Base-by-base conservation (phyloP, 2,888 invertebrate genomes). In the Netelia inedita region DNA sequence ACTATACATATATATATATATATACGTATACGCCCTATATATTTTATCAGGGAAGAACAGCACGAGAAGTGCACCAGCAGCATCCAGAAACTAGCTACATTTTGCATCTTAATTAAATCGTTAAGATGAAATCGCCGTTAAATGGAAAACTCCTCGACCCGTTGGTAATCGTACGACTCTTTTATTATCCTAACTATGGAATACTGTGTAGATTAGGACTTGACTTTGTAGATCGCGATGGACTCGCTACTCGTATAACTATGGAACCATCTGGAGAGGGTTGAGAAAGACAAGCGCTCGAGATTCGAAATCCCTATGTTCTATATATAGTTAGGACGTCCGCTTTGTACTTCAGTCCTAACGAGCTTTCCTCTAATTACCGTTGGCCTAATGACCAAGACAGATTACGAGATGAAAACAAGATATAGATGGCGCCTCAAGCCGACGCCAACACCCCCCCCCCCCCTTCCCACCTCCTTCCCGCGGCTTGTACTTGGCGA, bases 281-380 rank as follows among this genome's bases (percentile, higher is more conserved):
- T 75, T 23, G 74, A 16, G 14, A 46, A 65, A 78, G 68, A 74
- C 74, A 65, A 53, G 61, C 23, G 35, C 68, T 68, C 11, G 66
- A 85, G 65, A 85, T 85, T 80, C 59, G 43, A 72, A 66, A 53
- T 41, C n/a, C n/a, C 28, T 21, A 76, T 16, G 41, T 14, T 10
- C 10, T 55, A 55, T 63, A 55, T 55, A 63, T 11, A 1, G 21
- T 55, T 43, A 43, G n/a, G 19, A 63, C 35, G 72, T 71, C 53
- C 63, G 79, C 73, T 79, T 84, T 66, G 61, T 53, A 41, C 71
- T 72, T 75, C 61, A 53, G 19, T 66, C 75, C 79, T 75, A 85
- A 85, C 85, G 85, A 85, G 82, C 79, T 85, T 79, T 82, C 50
- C 82, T 35, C 79, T 82, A 85, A 85, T 85, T 85, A 85, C 79